Evolutionary conservation across 2,888 invertebrate genomes (phyloP), one percentile per base, ranked within the genome.

Genomic region (Eumacrocentrus americanus): DNA sequence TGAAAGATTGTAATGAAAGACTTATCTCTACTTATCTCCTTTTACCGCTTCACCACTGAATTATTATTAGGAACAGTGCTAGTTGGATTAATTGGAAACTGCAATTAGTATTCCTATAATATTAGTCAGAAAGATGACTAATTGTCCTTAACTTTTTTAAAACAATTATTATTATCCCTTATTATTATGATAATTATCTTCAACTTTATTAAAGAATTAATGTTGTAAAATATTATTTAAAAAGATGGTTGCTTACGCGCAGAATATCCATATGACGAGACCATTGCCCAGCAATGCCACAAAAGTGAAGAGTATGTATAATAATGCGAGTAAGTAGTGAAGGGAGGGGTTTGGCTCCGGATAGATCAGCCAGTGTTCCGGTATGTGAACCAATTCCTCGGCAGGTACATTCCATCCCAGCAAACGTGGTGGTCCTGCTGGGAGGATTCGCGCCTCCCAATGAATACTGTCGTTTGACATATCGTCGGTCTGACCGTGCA

Each of bases 251-350:
- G 85, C 88, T 86, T 81, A 91, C 91, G 89, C 85, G 67, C 87
- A 85, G 79, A 94, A 94, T 67, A 94, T 86, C 86, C 91, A 94
- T 68, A 94, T 88, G 65, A 94, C 94, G 51, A 93, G 83, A 64
- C 94, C 94, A 80, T 94, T 94, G 63, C 94, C 94, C 37, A 90
- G 79, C 6, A 90, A 81, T 3, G 92, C 87, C 53, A 90, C 83
- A 42, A 90, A 84, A 40, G 89, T 89, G 72, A 92, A 91, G 72
- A 88, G 88, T 53, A 87, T 85, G 76, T 94, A 94, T 22, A 93
- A 82, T 16, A 92, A 83, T 3, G 89, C 92, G 47, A 94, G 83
- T 2, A 92, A 85, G 66, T 92, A 91, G 81, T 94, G 91, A 70
- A 92, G 84, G 53, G 91, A 89, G 62, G 89, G 90, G 60, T 91